Evolutionary conservation across 37 sponge, comb jelly and placozoan genomes (phyloP).

Genomic region (Tethya wilhelma): DNA sequence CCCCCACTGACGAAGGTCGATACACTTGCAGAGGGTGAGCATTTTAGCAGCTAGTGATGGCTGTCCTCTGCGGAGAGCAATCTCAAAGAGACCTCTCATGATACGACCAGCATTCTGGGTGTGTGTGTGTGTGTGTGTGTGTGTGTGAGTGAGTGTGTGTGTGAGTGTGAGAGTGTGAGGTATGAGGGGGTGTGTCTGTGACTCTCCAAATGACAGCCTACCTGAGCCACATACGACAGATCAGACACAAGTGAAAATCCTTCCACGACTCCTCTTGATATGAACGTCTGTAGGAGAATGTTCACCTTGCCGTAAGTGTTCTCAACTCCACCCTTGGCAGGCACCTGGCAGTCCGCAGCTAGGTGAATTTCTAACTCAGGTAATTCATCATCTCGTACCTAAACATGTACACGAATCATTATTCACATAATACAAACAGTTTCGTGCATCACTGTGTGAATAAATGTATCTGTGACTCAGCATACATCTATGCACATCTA

Average conservation of each 20-base stretch:
- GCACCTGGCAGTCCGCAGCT: conserved; percentile 47
- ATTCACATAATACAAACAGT: neutral
- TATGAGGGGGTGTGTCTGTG: too few species aligned
- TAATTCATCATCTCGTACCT: conserved; percentile 96
- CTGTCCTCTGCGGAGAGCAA: conserved; percentile 79
- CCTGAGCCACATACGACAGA: conserved; percentile 90
- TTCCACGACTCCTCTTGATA: conserved; percentile 75
- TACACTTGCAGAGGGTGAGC: conserved; percentile 79
- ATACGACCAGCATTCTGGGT: conserved; percentile 92
- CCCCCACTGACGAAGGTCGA: conserved; percentile 87
- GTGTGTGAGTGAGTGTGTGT: too few species aligned
- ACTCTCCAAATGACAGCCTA: too few species aligned
- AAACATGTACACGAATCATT: neutral
- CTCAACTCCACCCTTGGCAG: conserved; percentile 84
- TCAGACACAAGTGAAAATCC: conserved; percentile 97
- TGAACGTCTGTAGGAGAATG: conserved; percentile 88
- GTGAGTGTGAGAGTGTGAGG: too few species aligned
- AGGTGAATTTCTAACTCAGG: conserved; percentile 67
- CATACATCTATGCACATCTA: neutral
- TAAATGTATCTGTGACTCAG: neutral
- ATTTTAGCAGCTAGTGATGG: conserved; percentile 69
- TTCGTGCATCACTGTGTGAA: neutral
- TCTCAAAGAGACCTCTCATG: conserved; percentile 93
- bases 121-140: too few species aligned
- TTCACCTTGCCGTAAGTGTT: conserved; percentile 95